These are phyloP conservation scores for Linurgus olivaceus DNA, from an alignment of 2,797 vertebrate genomes.

Conservation along the genomic window DNA sequence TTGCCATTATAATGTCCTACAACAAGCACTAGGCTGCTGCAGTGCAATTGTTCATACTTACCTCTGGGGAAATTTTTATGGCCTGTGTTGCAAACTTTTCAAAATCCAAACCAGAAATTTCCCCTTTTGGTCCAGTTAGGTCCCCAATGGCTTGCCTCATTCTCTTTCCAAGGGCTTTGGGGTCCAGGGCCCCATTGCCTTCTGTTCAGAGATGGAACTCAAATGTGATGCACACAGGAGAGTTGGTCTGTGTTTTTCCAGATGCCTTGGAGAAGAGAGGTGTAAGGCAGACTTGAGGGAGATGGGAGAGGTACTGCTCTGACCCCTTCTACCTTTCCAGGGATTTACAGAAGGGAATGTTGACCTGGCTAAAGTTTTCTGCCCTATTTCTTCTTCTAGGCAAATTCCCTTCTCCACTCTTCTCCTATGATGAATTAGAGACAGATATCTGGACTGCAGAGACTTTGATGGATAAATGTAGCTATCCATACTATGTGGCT, in stretches of 20 bases:
- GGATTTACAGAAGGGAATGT: neutral
- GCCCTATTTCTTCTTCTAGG: neutral
- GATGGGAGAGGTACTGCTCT: neutral
- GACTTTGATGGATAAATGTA: neutral
- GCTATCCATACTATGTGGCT: neutral
- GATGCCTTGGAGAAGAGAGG: neutral
- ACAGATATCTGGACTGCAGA: neutral
- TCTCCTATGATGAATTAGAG: neutral
- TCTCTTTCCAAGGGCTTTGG: neutral
- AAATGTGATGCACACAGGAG: neutral
- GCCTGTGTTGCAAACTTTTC: conserved; percentile 35
- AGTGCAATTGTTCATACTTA: neutral
- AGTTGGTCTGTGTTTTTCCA: neutral
- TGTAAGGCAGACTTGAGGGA: neutral
- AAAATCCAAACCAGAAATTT: conserved; percentile 49
- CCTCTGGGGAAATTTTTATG: conserved; percentile 44
- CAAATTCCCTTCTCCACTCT: neutral
- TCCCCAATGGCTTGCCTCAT: neutral
- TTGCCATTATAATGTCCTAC: neutral
- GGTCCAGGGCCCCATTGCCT: neutral
- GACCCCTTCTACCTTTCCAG: neutral
- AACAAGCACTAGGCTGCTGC: neutral
- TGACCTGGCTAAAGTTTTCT: neutral
- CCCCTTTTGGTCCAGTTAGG: neutral
- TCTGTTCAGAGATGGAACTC: neutral